Percentiles rank a stretch among this genome's conserved stretches.
phyloP scores from a whole-genome alignment of 2,888 invertebrate genomes.

The Daptonema setosum region DNA sequence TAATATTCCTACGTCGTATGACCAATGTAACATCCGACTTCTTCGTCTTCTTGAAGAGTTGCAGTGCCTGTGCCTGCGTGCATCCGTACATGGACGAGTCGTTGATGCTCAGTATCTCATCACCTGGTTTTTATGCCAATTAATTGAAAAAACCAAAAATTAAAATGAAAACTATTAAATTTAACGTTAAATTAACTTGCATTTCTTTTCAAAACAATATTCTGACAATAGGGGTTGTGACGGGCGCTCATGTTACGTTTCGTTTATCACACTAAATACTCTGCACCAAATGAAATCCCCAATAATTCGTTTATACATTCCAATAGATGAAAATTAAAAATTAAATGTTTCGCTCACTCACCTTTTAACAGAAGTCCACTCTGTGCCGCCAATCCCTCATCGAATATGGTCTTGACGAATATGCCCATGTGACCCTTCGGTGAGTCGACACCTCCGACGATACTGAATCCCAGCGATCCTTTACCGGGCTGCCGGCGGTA shows the following conservation, averaged over 20 bases:
- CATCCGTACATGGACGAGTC: constrained; percentile 54
- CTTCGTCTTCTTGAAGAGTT: constrained; percentile 2
- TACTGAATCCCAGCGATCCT: constrained; percentile 57
- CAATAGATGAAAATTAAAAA: too few species aligned
- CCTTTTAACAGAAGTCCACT: not conserved
- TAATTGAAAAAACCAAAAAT: not conserved
- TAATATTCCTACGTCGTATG: not conserved
- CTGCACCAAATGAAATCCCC: too few species aligned
- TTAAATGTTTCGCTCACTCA: too few species aligned
- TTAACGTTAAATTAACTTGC: too few species aligned
- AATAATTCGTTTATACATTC: too few species aligned
- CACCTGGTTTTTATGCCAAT: constrained; percentile 41
- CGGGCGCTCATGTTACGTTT: too few species aligned
- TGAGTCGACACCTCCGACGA: constrained; percentile 67
- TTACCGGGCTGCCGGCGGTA: too few species aligned
- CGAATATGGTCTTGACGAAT: constrained; percentile 66
- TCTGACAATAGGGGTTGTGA: too few species aligned
- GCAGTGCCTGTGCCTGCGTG: constrained; percentile 61
- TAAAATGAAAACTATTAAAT: too few species aligned
- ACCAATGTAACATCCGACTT: not conserved
- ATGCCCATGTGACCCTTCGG: constrained; percentile 69
- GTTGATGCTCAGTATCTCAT: constrained; percentile 63
- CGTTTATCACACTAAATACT: too few species aligned
- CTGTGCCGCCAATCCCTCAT: constrained; percentile 64
- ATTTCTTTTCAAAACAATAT: too few species aligned